Evolutionary conservation across 2,113 vertebrate species (phyloP).

Genomic region (Archilochus colubris): DNA sequence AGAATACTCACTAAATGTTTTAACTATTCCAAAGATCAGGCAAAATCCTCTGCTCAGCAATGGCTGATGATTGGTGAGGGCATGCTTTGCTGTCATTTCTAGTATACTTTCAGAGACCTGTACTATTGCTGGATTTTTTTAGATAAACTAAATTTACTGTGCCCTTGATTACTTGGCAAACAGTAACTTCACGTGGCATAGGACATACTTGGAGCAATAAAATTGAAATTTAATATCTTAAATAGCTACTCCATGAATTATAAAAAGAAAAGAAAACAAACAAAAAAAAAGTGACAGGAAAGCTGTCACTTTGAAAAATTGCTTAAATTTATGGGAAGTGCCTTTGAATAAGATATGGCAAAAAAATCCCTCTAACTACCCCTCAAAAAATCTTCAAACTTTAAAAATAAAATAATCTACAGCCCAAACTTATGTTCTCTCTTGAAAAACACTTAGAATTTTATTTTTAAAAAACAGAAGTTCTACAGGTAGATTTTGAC

Average conservation of each 20-base stretch:
- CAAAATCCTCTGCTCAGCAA: background rate
- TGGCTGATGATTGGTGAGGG: background rate
- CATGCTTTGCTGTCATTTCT: background rate
- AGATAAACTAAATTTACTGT: background rate
- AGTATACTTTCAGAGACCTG: background rate
- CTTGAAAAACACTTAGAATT: background rate
- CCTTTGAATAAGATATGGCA: background rate
- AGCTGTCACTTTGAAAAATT: background rate
- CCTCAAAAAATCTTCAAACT: background rate
- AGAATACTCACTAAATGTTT: background rate
- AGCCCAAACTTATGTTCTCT: background rate
- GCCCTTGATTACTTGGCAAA: background rate
- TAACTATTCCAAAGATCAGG: background rate
- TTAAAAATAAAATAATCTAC: background rate
- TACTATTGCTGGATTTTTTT: background rate
- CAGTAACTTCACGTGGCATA: background rate
- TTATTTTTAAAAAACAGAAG: background rate
- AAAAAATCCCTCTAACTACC: background rate
- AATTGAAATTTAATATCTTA: background rate
- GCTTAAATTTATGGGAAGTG: background rate
- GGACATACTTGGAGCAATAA: background rate
- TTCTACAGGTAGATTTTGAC: background rate
- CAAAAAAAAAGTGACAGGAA: background rate
- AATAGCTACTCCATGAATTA: background rate
- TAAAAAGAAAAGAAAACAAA: background rate